Evolutionary conservation across 2,113 vertebrate species (phyloP).

Genomic region (Corythornis cristatus): DNA sequence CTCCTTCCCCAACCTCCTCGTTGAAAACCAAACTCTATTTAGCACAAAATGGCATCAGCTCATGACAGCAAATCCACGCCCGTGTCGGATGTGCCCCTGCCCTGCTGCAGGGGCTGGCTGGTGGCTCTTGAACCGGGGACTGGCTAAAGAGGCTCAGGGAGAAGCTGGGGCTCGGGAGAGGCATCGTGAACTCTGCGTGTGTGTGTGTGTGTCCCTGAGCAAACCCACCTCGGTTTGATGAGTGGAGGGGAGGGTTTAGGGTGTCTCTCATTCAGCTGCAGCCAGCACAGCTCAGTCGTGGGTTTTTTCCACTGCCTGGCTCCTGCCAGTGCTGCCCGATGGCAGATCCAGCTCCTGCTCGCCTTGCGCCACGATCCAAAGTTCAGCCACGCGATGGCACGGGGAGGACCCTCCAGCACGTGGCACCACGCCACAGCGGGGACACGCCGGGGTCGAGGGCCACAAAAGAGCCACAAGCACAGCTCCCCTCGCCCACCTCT

Average conservation of each 20-base stretch:
- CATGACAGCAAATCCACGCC: neutral
- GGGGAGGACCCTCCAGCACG: no score
- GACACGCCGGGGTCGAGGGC: neutral
- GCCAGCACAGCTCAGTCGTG: neutral
- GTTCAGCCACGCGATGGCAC: neutral
- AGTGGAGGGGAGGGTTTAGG: no score
- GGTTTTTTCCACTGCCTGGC: neutral
- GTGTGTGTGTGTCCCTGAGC: rapidly evolving
- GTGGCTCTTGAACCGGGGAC: rapidly evolving
- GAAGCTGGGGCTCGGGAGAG: neutral
- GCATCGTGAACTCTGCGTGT: no score
- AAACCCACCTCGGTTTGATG: neutral
- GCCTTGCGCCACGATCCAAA: rapidly evolving
- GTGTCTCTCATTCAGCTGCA: neutral
- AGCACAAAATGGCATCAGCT: neutral
- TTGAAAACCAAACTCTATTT: neutral
- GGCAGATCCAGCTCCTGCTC: neutral
- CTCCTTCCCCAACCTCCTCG: neutral
- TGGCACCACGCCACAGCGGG: neutral
- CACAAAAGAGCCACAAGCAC: rapidly evolving
- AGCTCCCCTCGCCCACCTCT: no score
- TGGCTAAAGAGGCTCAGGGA: rapidly evolving
- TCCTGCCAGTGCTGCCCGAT: neutral
- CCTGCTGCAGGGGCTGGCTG: neutral
- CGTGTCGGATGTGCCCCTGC: rapidly evolving